Percentiles rank a stretch among this genome's conserved stretches.
phyloP scores from a whole-genome alignment of 2,113 vertebrate species.

The Melanostigma gelatinosum region DNA sequence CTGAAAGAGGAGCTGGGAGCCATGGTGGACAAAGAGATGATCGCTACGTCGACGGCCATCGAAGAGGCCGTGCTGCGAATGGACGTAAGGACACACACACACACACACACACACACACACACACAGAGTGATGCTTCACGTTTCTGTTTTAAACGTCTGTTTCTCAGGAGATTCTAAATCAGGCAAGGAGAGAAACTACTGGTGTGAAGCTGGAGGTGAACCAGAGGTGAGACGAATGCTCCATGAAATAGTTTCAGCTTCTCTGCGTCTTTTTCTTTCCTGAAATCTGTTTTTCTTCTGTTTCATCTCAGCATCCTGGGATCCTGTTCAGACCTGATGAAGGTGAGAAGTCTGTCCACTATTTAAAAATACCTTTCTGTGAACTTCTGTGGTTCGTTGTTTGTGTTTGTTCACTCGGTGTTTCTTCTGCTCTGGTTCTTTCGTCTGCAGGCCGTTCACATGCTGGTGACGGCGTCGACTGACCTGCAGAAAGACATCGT shows the following conservation, averaged over 20 bases:
- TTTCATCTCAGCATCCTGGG: conserved; percentile 88
- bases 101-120: no score
- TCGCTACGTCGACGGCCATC: conserved; percentile 88
- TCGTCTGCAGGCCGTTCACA: conserved; percentile 86
- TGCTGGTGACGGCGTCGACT: conserved; percentile 90
- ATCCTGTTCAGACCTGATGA: conserved; percentile 95
- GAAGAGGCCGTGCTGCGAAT: conserved; percentile 90
- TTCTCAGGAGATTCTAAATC: conserved; percentile 92
- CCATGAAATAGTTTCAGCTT: not conserved
- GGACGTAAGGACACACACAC: conserved; percentile 81
- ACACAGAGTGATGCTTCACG: not conserved
- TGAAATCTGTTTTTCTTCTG: not conserved
- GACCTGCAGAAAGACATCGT: conserved; percentile 96
- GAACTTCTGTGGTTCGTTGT: not conserved
- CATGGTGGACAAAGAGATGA: conserved; percentile 96
- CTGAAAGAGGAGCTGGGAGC: conserved; percentile 91
- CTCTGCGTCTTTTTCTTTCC: not conserved
- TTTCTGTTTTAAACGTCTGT: not conserved
- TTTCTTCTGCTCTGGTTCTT: not conserved
- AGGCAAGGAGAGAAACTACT: conserved; percentile 88
- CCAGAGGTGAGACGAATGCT: conserved; percentile 84
- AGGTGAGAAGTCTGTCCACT: conserved; percentile 54
- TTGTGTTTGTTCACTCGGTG: no score
- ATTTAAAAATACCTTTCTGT: not conserved
- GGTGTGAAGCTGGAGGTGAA: conserved; percentile 95